phyloP scores from a whole-genome alignment of 2,888 invertebrate genomes.

The Cosmorhoe ocellata region DNA sequence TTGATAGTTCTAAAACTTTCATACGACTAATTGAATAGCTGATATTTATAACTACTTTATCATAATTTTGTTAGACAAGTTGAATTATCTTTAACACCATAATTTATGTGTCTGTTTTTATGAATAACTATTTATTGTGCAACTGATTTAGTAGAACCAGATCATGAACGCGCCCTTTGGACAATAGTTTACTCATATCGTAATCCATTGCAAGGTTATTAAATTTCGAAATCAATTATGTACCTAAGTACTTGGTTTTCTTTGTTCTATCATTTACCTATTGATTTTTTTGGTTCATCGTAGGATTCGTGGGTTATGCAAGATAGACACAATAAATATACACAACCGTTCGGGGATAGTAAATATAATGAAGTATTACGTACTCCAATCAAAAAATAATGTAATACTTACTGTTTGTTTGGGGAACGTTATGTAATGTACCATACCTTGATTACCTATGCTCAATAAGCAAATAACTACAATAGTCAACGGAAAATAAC shows the following conservation, averaged over 20 bases:
- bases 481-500: constrained; percentile 2
- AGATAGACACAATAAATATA: too few relatives aligned
- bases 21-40: too few relatives aligned
- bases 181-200: constrained; percentile 32
- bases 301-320: too few relatives aligned
- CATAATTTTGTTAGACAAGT: constrained; percentile 4
- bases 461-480: constrained; percentile 1
- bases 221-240: constrained; percentile 35
- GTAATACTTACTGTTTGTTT: constrained; percentile 1
- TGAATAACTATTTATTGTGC: constrained; percentile 17
- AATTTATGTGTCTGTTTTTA: constrained; percentile 12
- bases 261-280: constrained; percentile 18
- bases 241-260: too few relatives aligned
- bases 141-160: constrained; percentile 29
- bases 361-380: too few relatives aligned
- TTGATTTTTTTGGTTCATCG: background rate
- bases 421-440: background rate
- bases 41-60: constrained; percentile 1
- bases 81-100: constrained; percentile 13
- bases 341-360: too few relatives aligned
- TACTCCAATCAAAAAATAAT: background rate
- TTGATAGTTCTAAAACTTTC: too few relatives aligned
- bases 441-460: background rate
- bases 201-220: constrained; percentile 39
- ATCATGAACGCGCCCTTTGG: constrained; percentile 45